Base-by-base conservation (phyloP, 1,140 invertebrate species). In the Alviniconcha marisindica region DNA sequence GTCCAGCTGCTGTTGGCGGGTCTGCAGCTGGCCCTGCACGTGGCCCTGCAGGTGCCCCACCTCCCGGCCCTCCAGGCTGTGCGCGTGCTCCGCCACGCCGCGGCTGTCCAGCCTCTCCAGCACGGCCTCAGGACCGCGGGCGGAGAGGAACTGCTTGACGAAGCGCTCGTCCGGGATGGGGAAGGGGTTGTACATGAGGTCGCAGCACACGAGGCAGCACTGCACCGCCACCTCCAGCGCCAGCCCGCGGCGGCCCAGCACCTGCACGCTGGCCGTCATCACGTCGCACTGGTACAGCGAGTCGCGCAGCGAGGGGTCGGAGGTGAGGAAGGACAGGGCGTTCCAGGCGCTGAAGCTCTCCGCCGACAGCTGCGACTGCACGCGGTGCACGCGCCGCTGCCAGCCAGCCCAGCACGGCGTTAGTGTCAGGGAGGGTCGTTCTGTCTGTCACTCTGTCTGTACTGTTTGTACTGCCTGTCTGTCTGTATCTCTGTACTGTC, bases 81-180 rank as follows among this genome's bases (percentile, higher is more conserved):
- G 48, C 78, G 24, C 78, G 71, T 83, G 71, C 73, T 87, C 80
- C 24, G 28, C 28, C n/a, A 33, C 60, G 21, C 38, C 38, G 77
- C 83, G 82, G 66, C 83, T 71, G 66, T 87, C 84, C 44, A 89
- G 63, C 0, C 84, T 81, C 33, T 87, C 83, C 28, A 90, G 66
- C 14, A 87, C 79, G 21, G 88, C 82, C 15, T 90, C 89, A 15
- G 83, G 88, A 18, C 88, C 88, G 28, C 80, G 77, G 28, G 81
- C 71, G 36, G 60, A n/a, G 15, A 87, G 80, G 81, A 87, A 90
- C 81, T 90, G 87, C 31, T 81, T 54, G 15, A 86, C 83, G 66
- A 88, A 87, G 40, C 84, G 80, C 21, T 86, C 87, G 36, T 90
- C 88, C 0, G 87, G 69, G 7, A 60, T 21, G 33, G 66, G 56